Base-by-base conservation (phyloP, 2,888 invertebrate species). In the Adelognathus sp. region DNA sequence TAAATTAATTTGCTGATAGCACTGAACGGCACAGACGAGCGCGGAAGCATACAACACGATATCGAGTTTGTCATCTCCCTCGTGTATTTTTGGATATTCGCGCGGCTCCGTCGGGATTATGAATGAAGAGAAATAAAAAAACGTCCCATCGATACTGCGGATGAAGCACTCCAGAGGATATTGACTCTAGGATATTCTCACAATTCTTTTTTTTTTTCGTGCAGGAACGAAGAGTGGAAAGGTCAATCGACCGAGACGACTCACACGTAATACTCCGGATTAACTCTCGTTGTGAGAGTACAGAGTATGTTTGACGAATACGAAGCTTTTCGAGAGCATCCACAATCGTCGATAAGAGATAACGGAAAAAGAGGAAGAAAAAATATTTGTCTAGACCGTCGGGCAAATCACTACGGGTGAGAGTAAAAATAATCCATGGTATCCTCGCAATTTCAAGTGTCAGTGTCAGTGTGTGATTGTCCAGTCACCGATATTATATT, bases 1-100 rank as follows among this genome's bases (percentile, higher is more conserved):
- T 16, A 31, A 54, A 72, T 54, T 41, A 52, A 71, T 71, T 63
- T 61, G 29, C 39, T 63, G 52, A 63, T 71, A 41, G 36, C 46
- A 46, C 50, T 3, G 5, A 9, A 39, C 21, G 24, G 33, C 16
- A 6, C 29, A 14, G 14, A 3, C 29, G 29, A 63, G 14, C 6
- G 3, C 1, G 21, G 27, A 50, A 9, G 11, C 33, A 9, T 6
- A 6, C 24, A 29, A 18, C 1, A 24, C 27, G 16, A 39, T 36
- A 52, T 39, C 18, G 31, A 58, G 41, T 27, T 31, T 41, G 2
- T 27, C 27, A 54, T 52, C 21, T 16, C 29, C 39, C 39, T 5
- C 7, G 27, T 16, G 29, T 21, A 60, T 36, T 27, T 24, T 41
- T 41, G 16, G 16, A n/a, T 11, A 27, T 21, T 11, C 58, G 46